Percentiles rank a stretch among this genome's conserved stretches.
Conservation (phyloP, 2,797 vertebrate species). For the Gymnodraco acuticeps region DNA sequence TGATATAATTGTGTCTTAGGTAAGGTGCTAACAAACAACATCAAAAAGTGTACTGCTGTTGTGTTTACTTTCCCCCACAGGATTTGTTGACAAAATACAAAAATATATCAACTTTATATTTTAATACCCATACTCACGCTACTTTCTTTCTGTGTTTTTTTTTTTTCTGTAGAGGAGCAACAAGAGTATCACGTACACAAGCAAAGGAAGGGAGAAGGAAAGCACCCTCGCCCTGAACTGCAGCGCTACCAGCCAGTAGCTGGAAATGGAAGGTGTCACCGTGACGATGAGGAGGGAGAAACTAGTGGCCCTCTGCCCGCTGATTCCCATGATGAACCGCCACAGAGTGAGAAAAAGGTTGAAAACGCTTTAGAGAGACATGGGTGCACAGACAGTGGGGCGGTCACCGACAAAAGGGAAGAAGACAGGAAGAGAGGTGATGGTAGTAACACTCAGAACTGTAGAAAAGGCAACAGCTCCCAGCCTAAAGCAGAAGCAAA, state of each 20-base stretch:
- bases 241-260: constrained; percentile 85
- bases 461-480: constrained; percentile 33
- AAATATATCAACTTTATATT: background rate
- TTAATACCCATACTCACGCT: background rate
- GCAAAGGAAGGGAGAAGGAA: constrained; percentile 73
- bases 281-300: constrained; percentile 78
- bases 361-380: constrained; percentile 45
- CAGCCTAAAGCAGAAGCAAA: constrained; percentile 51
- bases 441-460: constrained; percentile 54
- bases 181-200: constrained; percentile 71
- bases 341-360: constrained; percentile 42
- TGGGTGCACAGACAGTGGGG: constrained; percentile 38
- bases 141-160: constrained; percentile 19
- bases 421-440: constrained; percentile 61
- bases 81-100: background rate
- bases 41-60: background rate
- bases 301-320: constrained; percentile 15
- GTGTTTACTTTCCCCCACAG: too few species aligned
- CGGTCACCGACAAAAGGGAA: constrained; percentile 27
- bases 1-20: too few species aligned
- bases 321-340: constrained; percentile 37
- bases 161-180: constrained; percentile 59
- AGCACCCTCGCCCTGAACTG: constrained; percentile 84
- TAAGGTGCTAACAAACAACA: too few species aligned
- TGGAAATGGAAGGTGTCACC: constrained; percentile 59